Evolutionary conservation across 1,140 invertebrate genomes (phyloP).

Genomic region (Pseudomyrmex concolor): DNA sequence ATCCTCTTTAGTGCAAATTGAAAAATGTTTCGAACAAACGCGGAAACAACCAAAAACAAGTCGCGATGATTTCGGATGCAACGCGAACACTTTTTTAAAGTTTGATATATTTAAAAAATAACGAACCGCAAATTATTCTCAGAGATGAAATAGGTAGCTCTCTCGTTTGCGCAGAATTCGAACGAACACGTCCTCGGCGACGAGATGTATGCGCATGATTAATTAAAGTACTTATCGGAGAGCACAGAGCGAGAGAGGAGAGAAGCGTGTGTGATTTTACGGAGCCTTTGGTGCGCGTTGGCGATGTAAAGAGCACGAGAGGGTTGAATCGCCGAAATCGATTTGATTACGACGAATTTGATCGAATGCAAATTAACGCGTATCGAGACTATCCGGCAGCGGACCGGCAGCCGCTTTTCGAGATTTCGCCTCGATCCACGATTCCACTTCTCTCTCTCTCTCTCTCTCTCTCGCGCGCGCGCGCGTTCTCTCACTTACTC

Average conservation of each 20-base stretch:
- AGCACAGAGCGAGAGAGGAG: neutral
- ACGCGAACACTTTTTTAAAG: no score
- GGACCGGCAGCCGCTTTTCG: conserved; percentile 60
- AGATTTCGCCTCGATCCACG: conserved; percentile 57
- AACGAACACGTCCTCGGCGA: neutral
- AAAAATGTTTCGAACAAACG: no score
- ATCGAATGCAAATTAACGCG: conserved; percentile 73
- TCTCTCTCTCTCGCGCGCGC: neutral
- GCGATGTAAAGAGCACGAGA: conserved; percentile 36
- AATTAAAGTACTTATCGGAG: conserved; percentile 49
- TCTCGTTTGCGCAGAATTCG: neutral
- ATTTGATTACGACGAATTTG: conserved; percentile 72
- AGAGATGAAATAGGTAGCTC: neutral
- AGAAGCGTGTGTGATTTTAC: conserved; percentile 18
- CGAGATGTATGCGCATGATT: conserved; percentile 23
- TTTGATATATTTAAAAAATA: no score
- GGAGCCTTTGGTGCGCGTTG: conserved; percentile 1
- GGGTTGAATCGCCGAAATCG: conserved; percentile 45
- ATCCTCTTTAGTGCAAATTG: no score
- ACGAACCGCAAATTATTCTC: no score
- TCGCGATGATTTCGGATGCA: no score
- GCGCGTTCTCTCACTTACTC: neutral
- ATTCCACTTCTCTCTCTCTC: neutral
- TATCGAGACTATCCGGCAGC: conserved; percentile 57
- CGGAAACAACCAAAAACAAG: no score